Evolutionary conservation across 2,113 vertebrate genomes (phyloP).

Genomic region (Coptodon bakossiorum): DNA sequence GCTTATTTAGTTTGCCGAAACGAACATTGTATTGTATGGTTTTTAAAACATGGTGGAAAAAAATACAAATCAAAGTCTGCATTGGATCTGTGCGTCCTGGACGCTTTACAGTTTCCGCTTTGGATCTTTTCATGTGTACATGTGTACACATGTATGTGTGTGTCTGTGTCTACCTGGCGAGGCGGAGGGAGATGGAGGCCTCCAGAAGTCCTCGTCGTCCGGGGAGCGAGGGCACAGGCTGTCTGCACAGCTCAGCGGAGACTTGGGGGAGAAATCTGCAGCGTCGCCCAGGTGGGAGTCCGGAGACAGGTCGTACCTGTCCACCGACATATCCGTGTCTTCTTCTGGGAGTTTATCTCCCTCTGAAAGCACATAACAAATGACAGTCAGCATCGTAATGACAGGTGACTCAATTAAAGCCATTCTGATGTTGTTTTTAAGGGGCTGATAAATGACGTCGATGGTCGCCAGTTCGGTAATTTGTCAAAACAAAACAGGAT

Average conservation of each 20-base stretch:
- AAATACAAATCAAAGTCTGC: neutral
- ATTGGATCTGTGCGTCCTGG: neutral
- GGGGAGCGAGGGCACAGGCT: slow-evolving; percentile 78
- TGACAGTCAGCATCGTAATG: neutral
- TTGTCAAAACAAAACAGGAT: neutral
- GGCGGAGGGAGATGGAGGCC: slow-evolving; percentile 90
- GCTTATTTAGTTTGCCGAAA: neutral
- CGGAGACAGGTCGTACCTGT: slow-evolving; percentile 71
- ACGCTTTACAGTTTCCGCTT: neutral
- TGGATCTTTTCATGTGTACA: neutral
- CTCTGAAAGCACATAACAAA: neutral
- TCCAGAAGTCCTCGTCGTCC: slow-evolving; percentile 91
- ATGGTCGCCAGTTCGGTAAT: neutral
- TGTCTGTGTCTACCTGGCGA: slow-evolving; percentile 79
- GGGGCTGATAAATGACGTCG: neutral
- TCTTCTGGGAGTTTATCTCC: slow-evolving; percentile 57
- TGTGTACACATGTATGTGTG: neutral
- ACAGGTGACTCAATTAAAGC: neutral
- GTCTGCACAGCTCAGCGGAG: slow-evolving; percentile 80
- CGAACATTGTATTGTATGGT: neutral
- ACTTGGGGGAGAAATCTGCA: slow-evolving; percentile 75
- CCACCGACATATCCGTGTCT: slow-evolving; percentile 28
- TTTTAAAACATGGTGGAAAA: neutral
- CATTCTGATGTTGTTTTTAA: neutral
- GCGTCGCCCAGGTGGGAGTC: slow-evolving; percentile 71